Conservation (phyloP, 1,140 invertebrate genomes). For the Oncopodura yosiiana region DNA sequence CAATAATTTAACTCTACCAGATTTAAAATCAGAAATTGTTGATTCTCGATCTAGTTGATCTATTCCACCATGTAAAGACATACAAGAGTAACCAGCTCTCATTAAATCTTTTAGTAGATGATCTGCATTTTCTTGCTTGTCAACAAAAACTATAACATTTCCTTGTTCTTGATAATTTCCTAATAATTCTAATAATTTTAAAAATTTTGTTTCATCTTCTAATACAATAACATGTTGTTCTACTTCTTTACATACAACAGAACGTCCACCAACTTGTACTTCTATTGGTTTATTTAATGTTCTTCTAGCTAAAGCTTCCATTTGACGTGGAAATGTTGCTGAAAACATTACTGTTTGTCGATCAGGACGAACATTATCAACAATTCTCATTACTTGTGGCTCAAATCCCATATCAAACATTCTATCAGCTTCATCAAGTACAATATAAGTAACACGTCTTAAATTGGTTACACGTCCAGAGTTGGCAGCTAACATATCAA, state of each 20-base stretch:
- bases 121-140: slow-evolving; percentile 97
- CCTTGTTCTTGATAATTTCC: slow-evolving; percentile 90
- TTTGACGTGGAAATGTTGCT: slow-evolving; percentile 96
- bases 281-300: slow-evolving; percentile 93
- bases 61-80: slow-evolving; percentile 96
- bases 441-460: slow-evolving; percentile 87
- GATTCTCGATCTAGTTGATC: slow-evolving; percentile 98
- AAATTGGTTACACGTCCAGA: slow-evolving; percentile 90
- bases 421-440: slow-evolving; percentile 95
- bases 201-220: slow-evolving; percentile 95
- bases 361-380: slow-evolving; percentile 94
- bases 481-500: slow-evolving; percentile 98
- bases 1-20: slow-evolving; percentile 62
- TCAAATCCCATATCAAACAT: slow-evolving; percentile 99
- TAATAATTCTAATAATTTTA: slow-evolving; percentile 90
- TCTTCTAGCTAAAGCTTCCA: slow-evolving; percentile 92
- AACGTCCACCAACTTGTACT: slow-evolving; percentile 86
- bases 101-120: slow-evolving; percentile 88
- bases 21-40: slow-evolving; percentile 96
- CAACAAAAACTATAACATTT: slow-evolving; percentile 93
- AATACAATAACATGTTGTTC: slow-evolving; percentile 89
- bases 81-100: slow-evolving; percentile 90
- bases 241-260: slow-evolving; percentile 96
- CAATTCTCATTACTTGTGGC: slow-evolving; percentile 95
- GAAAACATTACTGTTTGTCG: slow-evolving; percentile 97